Percentiles rank a stretch among this genome's conserved stretches.
phyloP scores from a whole-genome alignment of 2,797 vertebrate genomes.

The Rachycentron canadum region DNA sequence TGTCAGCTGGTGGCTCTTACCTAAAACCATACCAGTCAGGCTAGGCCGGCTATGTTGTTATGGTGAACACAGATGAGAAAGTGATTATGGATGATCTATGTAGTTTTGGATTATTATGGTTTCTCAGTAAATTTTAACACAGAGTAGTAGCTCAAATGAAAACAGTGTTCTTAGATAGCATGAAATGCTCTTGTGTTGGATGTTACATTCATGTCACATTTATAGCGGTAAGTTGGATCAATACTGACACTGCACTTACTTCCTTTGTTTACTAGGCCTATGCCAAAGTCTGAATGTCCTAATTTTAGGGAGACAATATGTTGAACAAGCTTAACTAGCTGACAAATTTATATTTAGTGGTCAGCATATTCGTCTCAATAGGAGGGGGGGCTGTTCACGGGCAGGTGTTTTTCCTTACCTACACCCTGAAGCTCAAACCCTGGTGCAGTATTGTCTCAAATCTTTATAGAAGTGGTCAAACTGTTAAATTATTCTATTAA shows the following conservation, averaged over 20 bases:
- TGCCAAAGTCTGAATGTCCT: background rate
- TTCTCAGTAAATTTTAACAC: conserved; percentile 2
- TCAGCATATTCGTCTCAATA: background rate
- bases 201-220: background rate
- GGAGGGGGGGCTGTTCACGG: background rate
- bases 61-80: conserved; percentile 37
- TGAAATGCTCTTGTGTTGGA: background rate
- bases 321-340: background rate
- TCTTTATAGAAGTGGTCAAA: background rate
- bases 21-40: conserved; percentile 2
- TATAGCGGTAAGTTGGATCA: background rate
- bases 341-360: background rate
- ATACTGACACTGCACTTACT: background rate
- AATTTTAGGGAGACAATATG: background rate
- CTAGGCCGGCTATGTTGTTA: conserved; percentile 5
- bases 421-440: background rate
- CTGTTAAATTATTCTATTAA: background rate
- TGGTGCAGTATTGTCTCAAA: background rate
- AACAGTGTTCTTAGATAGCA: background rate
- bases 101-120: conserved; percentile 4
- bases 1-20: conserved; percentile 28
- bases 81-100: background rate
- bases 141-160: background rate
- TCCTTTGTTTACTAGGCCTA: background rate
- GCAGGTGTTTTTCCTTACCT: background rate